Conservation (phyloP, 2,113 vertebrate species). For the Ptilonorhynchus violaceus region DNA sequence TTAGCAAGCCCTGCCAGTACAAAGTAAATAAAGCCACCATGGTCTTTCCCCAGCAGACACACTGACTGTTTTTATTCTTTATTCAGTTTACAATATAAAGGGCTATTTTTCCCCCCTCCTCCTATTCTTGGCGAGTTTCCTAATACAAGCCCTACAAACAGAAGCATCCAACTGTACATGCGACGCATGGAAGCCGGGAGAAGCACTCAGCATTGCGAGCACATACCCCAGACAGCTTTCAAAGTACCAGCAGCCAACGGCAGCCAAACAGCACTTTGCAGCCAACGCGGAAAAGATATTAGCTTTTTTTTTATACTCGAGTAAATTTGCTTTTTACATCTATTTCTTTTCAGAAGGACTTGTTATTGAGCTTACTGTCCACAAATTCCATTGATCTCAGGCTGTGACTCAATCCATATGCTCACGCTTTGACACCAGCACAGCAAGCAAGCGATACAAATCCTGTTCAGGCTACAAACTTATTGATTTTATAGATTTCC, state of each 20-base stretch:
- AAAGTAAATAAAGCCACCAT: slow-evolving; percentile 84
- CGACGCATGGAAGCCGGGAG: slow-evolving; percentile 44
- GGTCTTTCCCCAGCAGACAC: slow-evolving; percentile 82
- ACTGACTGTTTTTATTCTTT: slow-evolving; percentile 84
- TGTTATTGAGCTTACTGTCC: slow-evolving; percentile 99
- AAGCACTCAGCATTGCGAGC: slow-evolving; percentile 72
- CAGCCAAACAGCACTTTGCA: slow-evolving; percentile 79
- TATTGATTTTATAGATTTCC: slow-evolving; percentile 99
- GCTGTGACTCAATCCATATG: slow-evolving; percentile 98
- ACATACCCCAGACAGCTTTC: slow-evolving; percentile 74
- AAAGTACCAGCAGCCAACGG: slow-evolving; percentile 72
- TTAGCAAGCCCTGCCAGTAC: slow-evolving; percentile 83
- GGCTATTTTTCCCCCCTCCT: slow-evolving; percentile 66
- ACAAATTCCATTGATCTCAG: slow-evolving; percentile 99
- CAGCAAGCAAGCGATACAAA: slow-evolving; percentile 97
- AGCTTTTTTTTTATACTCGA: slow-evolving; percentile 88
- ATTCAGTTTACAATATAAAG: slow-evolving; percentile 83
- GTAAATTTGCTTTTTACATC: slow-evolving; percentile 99
- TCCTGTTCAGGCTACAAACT: slow-evolving; percentile 95
- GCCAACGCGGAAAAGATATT: slow-evolving; percentile 89
- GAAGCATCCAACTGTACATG: slow-evolving; percentile 75
- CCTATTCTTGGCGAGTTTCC: slow-evolving; percentile 79
- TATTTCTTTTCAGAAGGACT: slow-evolving; percentile 98
- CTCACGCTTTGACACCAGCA: slow-evolving; percentile 93
- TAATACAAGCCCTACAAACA: slow-evolving; percentile 74